A percentile compares a stretch with the other conserved stretches of the same genome.
phyloP scores from a whole-genome alignment of 2,113 vertebrate species.

The Percina caprodes region DNA sequence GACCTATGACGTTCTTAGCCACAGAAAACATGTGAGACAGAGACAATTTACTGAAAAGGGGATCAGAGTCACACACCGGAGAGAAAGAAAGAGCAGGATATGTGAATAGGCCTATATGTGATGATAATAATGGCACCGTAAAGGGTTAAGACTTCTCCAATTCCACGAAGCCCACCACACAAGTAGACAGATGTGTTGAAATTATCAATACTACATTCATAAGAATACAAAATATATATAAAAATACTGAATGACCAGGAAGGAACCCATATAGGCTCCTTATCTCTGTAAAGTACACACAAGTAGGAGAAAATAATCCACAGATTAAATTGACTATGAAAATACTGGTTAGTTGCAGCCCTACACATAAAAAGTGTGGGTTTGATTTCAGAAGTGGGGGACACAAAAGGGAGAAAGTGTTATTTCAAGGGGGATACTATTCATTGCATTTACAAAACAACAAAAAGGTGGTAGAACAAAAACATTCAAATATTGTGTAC shows the following conservation, averaged over 20 bases:
- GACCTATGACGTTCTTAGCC: constrained; percentile 20
- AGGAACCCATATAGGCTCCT: not conserved
- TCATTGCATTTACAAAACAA: not conserved
- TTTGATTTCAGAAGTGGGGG: not conserved
- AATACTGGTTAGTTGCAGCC: too few species aligned
- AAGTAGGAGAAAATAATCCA: too few species aligned
- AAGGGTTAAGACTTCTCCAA: too few species aligned
- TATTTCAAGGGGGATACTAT: not conserved
- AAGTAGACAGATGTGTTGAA: not conserved
- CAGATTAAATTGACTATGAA: too few species aligned
- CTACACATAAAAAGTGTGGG: not conserved
- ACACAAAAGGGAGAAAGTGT: not conserved
- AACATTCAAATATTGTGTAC: not conserved
- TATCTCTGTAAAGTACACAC: not conserved
- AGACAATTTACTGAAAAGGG: not conserved
- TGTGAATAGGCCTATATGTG: not conserved
- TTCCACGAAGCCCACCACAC: not conserved
- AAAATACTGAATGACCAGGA: not conserved
- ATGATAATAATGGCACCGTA: not conserved
- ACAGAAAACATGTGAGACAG: not conserved
- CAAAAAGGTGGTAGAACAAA: not conserved
- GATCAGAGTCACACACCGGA: not conserved
- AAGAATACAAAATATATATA: not conserved
- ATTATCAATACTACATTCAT: not conserved
- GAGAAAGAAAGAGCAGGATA: too few species aligned